phyloP scores from a whole-genome alignment of 2,113 vertebrate genomes.

The Papio anubis region DNA sequence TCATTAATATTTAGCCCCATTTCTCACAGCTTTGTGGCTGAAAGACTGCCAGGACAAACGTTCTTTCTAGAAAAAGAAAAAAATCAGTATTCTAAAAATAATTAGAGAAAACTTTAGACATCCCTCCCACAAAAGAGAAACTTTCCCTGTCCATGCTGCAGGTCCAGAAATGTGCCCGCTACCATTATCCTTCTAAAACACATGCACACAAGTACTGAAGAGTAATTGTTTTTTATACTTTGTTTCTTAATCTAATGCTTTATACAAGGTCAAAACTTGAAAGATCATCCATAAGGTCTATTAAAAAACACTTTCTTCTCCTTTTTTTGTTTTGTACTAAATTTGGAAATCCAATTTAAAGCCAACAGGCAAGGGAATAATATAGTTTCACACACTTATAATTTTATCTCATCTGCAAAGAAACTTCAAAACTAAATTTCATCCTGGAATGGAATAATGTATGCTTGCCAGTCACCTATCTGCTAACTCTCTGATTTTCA shows the following conservation, averaged over 20 bases:
- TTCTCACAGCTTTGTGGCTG: slow-evolving; percentile 3
- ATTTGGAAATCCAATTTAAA: background rate
- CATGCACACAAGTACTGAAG: background rate
- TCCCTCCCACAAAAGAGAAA: background rate
- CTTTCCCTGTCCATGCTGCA: background rate
- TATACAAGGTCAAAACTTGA: slow-evolving; percentile 1
- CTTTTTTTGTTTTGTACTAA: background rate
- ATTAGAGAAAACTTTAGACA: background rate
- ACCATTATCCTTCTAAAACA: background rate
- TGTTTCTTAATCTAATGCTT: background rate
- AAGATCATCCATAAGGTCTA: background rate
- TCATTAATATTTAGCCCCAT: background rate
- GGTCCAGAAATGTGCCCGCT: background rate
- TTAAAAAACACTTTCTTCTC: background rate
- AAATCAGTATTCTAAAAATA: slow-evolving; percentile 19
- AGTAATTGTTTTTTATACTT: background rate
- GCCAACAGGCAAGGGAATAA: background rate
- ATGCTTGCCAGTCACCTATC: background rate
- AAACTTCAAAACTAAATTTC: background rate
- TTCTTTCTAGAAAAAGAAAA: background rate
- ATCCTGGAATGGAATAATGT: background rate
- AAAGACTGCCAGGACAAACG: background rate
- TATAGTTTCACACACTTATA: background rate
- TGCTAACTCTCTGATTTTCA: background rate
- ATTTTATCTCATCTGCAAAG: background rate